These are phyloP conservation scores for Tenthredo mesomela DNA, from an alignment of 2,888 invertebrate genomes.

Conservation along the genomic window DNA sequence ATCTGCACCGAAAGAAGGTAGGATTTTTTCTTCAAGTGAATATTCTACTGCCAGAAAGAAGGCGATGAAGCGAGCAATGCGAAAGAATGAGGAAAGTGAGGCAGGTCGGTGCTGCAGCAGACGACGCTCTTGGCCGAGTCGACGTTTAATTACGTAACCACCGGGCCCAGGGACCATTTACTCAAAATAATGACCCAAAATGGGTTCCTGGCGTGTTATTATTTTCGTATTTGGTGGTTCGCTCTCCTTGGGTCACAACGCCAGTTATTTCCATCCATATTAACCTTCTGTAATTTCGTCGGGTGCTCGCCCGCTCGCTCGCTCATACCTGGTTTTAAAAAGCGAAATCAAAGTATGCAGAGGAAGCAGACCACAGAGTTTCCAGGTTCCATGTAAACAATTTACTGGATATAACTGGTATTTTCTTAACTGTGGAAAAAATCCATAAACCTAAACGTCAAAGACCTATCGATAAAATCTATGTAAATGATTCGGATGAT, in stretches of 20 bases:
- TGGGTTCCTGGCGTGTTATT: constrained; percentile 53
- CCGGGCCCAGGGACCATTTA: constrained; percentile 51
- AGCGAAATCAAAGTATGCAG: constrained; percentile 16
- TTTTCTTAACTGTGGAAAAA: neutral
- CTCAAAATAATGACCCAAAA: constrained; percentile 54
- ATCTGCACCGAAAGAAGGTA: neutral
- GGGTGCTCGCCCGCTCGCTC: constrained; percentile 24
- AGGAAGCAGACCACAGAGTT: neutral
- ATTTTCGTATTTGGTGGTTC: constrained; percentile 54
- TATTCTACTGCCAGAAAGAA: constrained; percentile 13
- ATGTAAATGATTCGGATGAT: neutral
- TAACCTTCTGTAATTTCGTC: constrained; percentile 44
- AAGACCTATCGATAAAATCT: neutral
- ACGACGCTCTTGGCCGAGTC: constrained; percentile 43
- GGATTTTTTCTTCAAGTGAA: constrained; percentile 4
- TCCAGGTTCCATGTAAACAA: neutral
- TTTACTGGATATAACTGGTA: neutral
- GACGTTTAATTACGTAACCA: constrained; percentile 55
- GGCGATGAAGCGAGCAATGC: constrained; percentile 26
- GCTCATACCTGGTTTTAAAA: constrained; percentile 31
- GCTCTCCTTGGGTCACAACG: constrained; percentile 50
- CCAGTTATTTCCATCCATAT: constrained; percentile 44
- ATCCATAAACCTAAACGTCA: neutral
- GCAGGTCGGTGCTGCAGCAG: constrained; percentile 52
- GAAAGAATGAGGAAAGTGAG: constrained; percentile 16